Evolutionary conservation across 2,888 invertebrate species (phyloP).

Genomic region (Pseudococcus viburni): DNA sequence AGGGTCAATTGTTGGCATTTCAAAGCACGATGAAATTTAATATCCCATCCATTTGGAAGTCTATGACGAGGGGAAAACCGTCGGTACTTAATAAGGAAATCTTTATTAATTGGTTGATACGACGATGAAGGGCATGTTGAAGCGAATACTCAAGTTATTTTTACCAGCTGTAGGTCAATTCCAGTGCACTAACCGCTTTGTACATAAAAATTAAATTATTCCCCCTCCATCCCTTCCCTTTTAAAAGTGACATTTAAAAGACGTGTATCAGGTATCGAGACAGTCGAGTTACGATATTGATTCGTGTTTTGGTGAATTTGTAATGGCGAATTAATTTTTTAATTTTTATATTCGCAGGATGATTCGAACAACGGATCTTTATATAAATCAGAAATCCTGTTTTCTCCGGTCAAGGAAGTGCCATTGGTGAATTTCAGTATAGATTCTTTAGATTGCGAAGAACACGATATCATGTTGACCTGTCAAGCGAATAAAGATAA

Average conservation of each 20-base stretch:
- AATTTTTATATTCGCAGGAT: slow-evolving; percentile 65
- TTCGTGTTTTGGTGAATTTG: slow-evolving; percentile 4
- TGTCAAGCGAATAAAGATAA: slow-evolving; percentile 92
- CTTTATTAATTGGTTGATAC: slow-evolving; percentile 12
- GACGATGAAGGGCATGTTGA: not conserved
- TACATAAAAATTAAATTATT: not conserved
- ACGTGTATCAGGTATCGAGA: not conserved
- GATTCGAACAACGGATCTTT: slow-evolving; percentile 76
- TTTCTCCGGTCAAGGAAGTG: slow-evolving; percentile 90
- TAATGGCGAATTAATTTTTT: not conserved
- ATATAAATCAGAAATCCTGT: slow-evolving; percentile 91
- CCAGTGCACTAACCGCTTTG: not conserved
- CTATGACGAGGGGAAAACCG: not conserved
- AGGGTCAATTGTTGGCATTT: slow-evolving; percentile 44
- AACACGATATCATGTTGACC: slow-evolving; percentile 86
- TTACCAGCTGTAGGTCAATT: slow-evolving; percentile 1
- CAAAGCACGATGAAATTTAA: slow-evolving; percentile 30
- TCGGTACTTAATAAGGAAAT: slow-evolving; percentile 9
- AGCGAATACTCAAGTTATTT: not conserved
- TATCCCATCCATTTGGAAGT: not conserved
- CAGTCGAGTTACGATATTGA: not conserved
- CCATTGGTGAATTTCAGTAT: slow-evolving; percentile 84
- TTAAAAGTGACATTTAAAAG: not conserved
- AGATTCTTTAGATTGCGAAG: slow-evolving; percentile 91
- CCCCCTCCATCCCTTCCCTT: not conserved